Evolutionary conservation across 2,113 vertebrate species (phyloP), one percentile per base, ranked within the genome.

Genomic region (Ramphastos sulfuratus): DNA sequence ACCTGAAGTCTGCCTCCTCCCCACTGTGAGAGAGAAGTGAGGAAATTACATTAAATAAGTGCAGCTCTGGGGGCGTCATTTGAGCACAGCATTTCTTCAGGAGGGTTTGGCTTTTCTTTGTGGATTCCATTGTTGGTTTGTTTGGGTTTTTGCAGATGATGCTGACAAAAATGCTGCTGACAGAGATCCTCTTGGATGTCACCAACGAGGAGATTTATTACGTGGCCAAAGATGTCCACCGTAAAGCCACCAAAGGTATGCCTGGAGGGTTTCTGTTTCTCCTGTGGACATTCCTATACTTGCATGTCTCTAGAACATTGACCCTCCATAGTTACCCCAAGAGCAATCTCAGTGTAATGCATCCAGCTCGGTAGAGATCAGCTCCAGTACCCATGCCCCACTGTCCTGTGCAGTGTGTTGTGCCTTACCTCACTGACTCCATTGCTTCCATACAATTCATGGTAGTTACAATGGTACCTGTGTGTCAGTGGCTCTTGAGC

Each of bases 221-320:
- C 0, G 97, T 99, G 93, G 99, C 99, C 95, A 98, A 98, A 98
- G 99, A 99, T 60, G 97, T 98, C 65, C 99, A 99, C 93, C 98
- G 99, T 89, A 99, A 99, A 98, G 99, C 99, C 96, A 99, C 99
- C 90, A 99, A 99, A 99, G 99, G 99, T 99, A 97, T 96, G 95
- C 60, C 0, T n/a, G 1, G 37, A 50, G 20, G 59, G 58, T 24
- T 23, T 67, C 21, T 23, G 15, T 86, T 87, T 85, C 37, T 90
- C 89, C 73, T 92, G 83, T 92, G 50, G 95, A 92, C 96, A 95
- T 96, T 93, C 78, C 78, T 97, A 88, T 96, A 96, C 96, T 96
- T 97, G 97, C 98, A 98, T 98, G 97, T 96, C 37, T 94, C 82
- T 93, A 93, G 95, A 97, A 96, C 95, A 92, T 86, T 93, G 96